Evolutionary conservation across 2,888 invertebrate species (phyloP), one percentile per base, ranked within the genome.

Genomic region (Diabrotica balteata): DNA sequence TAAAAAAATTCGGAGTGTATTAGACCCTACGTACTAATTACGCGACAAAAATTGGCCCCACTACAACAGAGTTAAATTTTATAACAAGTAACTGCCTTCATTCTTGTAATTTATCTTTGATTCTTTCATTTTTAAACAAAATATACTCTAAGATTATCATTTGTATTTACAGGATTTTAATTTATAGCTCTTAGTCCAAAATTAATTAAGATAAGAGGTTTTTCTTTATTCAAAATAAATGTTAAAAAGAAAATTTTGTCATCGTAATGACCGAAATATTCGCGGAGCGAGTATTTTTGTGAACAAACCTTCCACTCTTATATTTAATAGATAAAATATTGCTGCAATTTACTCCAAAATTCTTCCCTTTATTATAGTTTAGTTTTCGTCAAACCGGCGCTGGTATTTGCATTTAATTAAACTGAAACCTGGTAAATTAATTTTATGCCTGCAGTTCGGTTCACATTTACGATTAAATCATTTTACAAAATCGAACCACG

Each of bases 391-490:
- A 72, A 72, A 72, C 70, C 66, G 71, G 60, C 67, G 69, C 60
- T 67, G 69, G 72, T 76, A 76, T 76, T 76, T 77, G 76, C 75
- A 76, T 76, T 77, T 76, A 77, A 77, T 77, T 76, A 76, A 73
- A 76, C 67, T 70, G 70, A 63, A 69, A 69, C 69, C 69, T 68
- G 68, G 72, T 68, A 73, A 74, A 75, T 76, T 75, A 74, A 76
- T 73, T 76, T 75, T 72, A 74, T 70, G 75, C 72, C 74, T 62
- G 67, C 69, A 68, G 73, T 73, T 75, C 68, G 7, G 54, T 62
- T 62, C 62, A 72, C 75, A 73, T 77, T 76, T 75, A 73, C 75
- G 75, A 75, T 75, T 73, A 74, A 74, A 73, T 74, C 73, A 72
- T 73, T 75, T 73, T 55, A 57, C 45, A 44, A 51, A 55, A 52